Evolutionary conservation across 1,140 invertebrate species (phyloP).

Genomic region (Drosophila biarmipes): DNA sequence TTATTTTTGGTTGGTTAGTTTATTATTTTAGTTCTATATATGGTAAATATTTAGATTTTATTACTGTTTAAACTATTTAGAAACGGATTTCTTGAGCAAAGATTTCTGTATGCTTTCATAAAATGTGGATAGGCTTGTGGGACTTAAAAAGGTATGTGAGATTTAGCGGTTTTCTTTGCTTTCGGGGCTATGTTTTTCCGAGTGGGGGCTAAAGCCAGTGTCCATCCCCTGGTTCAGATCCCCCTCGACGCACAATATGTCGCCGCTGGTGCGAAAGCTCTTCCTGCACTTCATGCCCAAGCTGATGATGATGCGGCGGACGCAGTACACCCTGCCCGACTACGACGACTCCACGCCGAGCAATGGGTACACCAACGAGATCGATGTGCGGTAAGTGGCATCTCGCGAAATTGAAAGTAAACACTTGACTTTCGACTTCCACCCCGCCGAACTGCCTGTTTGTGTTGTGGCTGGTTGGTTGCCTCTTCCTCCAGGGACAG

Average conservation of each 20-base stretch:
- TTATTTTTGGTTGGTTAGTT: too few relatives aligned
- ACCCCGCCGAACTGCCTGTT: not conserved
- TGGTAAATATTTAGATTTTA: too few relatives aligned
- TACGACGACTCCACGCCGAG: conserved; percentile 91
- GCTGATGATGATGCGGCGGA: conserved; percentile 94
- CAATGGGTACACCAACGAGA: conserved; percentile 90
- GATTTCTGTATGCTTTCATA: too few relatives aligned
- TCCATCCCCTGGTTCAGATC: conserved; percentile 87
- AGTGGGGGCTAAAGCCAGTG: conserved; percentile 12
- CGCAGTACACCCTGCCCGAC: conserved; percentile 92
- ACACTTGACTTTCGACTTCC: conserved; percentile 24
- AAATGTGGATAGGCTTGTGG: too few relatives aligned
- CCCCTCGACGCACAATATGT: conserved; percentile 98
- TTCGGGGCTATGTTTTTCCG: not conserved
- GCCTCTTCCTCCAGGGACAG: conserved; percentile 80
- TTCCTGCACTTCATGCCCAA: conserved; percentile 96
- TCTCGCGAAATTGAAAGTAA: conserved; percentile 32
- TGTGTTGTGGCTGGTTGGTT: conserved; percentile 6
- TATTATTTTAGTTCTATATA: too few relatives aligned
- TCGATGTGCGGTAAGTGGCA: conserved; percentile 89
- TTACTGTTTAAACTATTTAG: too few relatives aligned
- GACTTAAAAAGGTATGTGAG: too few relatives aligned
- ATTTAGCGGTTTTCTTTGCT: not conserved
- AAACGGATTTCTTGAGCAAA: too few relatives aligned
- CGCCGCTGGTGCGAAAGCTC: conserved; percentile 93